Conservation (phyloP, 2,888 invertebrate genomes). For the Serrognathus titanus region DNA sequence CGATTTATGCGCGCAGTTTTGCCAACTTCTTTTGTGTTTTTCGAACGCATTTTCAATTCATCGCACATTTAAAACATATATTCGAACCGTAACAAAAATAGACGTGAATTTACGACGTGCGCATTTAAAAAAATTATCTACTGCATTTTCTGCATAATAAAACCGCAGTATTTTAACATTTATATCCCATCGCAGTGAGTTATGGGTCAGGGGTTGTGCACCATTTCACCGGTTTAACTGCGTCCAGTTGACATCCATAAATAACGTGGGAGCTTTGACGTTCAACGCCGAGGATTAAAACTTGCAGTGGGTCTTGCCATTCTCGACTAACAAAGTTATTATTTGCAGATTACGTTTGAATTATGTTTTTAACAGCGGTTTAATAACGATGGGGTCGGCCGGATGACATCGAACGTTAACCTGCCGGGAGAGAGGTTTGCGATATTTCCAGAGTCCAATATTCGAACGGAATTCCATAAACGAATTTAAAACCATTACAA, state of each 20-base stretch:
- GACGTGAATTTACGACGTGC: conserved; percentile 15
- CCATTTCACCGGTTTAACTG: conserved; percentile 31
- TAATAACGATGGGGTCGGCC: conserved; percentile 17
- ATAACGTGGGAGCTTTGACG: conserved; percentile 24
- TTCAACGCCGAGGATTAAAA: conserved; percentile 27
- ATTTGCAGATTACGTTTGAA: conserved; percentile 24
- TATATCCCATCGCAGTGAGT: conserved; percentile 27
- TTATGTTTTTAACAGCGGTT: conserved; percentile 24
- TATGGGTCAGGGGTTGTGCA: conserved; percentile 27
- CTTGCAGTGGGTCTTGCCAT: conserved; percentile 11
- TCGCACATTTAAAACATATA: conserved; percentile 13
- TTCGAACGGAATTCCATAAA: too few relatives aligned
- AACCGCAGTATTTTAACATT: conserved; percentile 32
- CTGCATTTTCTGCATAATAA: conserved; percentile 33
- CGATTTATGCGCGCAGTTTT: too few relatives aligned
- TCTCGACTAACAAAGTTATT: conserved; percentile 18
- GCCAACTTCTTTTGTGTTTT: background rate
- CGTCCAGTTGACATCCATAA: conserved; percentile 33
- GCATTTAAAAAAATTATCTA: conserved; percentile 25
- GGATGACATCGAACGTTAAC: background rate
- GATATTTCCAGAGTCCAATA: too few relatives aligned
- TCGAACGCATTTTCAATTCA: conserved; percentile 14
- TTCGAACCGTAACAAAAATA: conserved; percentile 15
- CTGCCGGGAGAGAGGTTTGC: too few relatives aligned
- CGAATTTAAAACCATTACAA: too few relatives aligned